Conservation (phyloP, 2,797 vertebrate species). For the Pangasius larnaudii region DNA sequence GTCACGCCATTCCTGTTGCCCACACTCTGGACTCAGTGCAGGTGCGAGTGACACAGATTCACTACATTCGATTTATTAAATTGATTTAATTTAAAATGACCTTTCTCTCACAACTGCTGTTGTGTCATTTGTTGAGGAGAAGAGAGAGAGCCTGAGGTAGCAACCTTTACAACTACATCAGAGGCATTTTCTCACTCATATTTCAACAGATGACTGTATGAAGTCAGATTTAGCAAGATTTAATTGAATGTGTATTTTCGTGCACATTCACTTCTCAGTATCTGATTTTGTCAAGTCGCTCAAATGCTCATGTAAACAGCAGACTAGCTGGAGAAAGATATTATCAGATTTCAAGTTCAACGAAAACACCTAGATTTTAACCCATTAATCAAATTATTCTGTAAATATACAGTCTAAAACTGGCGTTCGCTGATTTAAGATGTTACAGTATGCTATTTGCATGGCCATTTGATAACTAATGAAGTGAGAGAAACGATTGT, state of each 20-base stretch:
- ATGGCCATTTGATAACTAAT: background rate
- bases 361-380: background rate
- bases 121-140: background rate
- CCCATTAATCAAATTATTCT: background rate
- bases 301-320: background rate
- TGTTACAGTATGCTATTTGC: background rate
- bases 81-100: background rate
- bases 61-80: background rate
- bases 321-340: background rate
- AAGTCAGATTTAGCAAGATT: background rate
- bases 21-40: background rate
- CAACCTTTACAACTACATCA: background rate
- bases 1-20: conserved; percentile 37
- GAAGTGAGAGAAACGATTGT: background rate
- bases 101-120: background rate
- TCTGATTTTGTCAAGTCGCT: background rate
- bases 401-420: background rate
- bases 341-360: background rate
- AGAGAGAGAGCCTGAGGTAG: background rate
- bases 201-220: background rate
- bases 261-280: background rate
- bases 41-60: background rate
- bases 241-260: background rate
- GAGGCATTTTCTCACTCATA: background rate
- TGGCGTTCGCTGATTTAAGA: background rate